Evolutionary conservation across 2,797 vertebrate species (phyloP), one percentile per base, ranked within the genome.

Genomic region (Oreonectes daqikongensis): DNA sequence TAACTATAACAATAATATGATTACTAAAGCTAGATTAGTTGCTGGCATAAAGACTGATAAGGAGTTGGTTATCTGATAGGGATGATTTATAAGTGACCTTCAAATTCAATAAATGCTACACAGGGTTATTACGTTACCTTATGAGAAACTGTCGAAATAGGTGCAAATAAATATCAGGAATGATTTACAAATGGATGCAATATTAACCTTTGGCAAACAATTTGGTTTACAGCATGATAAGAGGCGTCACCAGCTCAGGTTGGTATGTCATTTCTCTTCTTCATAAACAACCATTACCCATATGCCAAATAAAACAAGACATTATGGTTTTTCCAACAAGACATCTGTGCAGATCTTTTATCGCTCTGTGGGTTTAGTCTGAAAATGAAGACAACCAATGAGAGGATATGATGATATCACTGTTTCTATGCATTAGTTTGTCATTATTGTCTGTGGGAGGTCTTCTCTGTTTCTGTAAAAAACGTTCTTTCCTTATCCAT

Each of bases 381-480:
- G 48, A 55, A 7, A 53, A 65, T 1, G 6, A 63, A 38, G 42
- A 48, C n/a, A 50, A 18, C 5, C 18, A 22, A 38, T 8, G 26
- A 50, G 30, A 38, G n/a, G 8, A 61, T 32, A 14, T 71, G 18
- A 18, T 55, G 15, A 55, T 40, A n/a, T 2, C 35, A 53, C 28
- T 55, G 57, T 35, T 75, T 66, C 14, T 55, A 75, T 30, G 35
- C 5, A 12, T 66, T 66, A 55, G 17, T 74, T 55, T 55, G 35
- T 65, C 35, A 66, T 75, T 44, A 12, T 14, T 53, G 17, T 40
- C 10, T n/a, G 15, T 40, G 30, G 26, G 17, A 42, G 18, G 48
- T 61, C 18, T 61, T n/a, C 24, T 64, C 17, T 52, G 15, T 14
- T 18, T 63, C 24, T 44, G 10, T 72, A 22, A 38, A n/a, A n/a